Percentiles rank a stretch among this genome's conserved stretches.
Conservation (phyloP, 2,113 vertebrate species). For the Ptychochromis oligacanthus region DNA sequence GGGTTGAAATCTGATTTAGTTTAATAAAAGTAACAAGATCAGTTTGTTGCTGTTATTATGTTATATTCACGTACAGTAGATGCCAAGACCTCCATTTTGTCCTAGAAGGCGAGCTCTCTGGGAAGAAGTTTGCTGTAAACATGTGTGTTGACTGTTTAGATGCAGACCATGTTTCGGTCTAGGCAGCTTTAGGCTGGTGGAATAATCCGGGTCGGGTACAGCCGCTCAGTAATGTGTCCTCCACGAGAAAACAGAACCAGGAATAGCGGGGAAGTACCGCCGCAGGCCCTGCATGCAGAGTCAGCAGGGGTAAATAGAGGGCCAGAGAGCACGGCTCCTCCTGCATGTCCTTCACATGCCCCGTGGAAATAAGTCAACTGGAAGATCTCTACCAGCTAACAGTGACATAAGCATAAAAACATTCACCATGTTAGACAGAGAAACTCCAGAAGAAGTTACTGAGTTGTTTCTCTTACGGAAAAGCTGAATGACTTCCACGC, state of each 20-base stretch:
- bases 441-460: not conserved
- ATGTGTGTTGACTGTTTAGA: slow-evolving; percentile 63
- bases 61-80: not conserved
- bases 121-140: slow-evolving; percentile 65
- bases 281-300: slow-evolving; percentile 58
- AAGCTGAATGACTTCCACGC: not conserved
- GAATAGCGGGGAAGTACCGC: slow-evolving; percentile 34
- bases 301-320: slow-evolving; percentile 67
- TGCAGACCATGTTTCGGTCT: slow-evolving; percentile 15
- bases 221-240: slow-evolving; percentile 6
- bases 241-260: slow-evolving; percentile 29
- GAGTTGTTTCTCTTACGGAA: not conserved
- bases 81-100: slow-evolving; percentile 25
- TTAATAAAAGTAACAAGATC: not conserved
- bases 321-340: slow-evolving; percentile 25
- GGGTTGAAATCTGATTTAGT: not conserved
- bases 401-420: slow-evolving; percentile 16
- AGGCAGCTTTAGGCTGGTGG: slow-evolving; percentile 32
- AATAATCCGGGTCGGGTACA: slow-evolving; percentile 51
- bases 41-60: not conserved
- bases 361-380: slow-evolving; percentile 2
- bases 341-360: slow-evolving; percentile 66
- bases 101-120: slow-evolving; percentile 41
- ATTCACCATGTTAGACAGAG: not conserved
- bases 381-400: slow-evolving; percentile 47